These are phyloP conservation scores for Acanthurus leucopareius DNA, from an alignment of 2,797 vertebrate genomes.

Conservation along the genomic window DNA sequence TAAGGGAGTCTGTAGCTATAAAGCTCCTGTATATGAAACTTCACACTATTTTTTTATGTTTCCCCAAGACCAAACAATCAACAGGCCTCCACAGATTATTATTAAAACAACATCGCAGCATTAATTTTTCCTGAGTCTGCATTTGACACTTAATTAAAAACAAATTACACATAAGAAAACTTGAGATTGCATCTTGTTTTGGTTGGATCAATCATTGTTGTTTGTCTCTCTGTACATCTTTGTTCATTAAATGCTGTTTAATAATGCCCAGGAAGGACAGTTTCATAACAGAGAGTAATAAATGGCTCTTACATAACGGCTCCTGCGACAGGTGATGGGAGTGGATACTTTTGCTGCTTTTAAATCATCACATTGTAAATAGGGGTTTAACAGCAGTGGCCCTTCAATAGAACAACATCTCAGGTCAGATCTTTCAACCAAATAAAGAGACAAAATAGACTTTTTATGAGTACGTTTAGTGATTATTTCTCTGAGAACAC, in stretches of 20 bases:
- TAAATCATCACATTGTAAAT: conserved; percentile 61
- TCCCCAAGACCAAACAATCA: not conserved
- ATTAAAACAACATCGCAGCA: too few relatives aligned
- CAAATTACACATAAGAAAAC: not conserved
- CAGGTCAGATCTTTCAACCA: not conserved
- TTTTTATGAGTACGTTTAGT: conserved; percentile 10
- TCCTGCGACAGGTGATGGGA: conserved; percentile 58
- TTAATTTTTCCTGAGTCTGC: not conserved
- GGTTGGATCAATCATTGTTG: not conserved
- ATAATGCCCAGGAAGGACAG: conserved; percentile 8
- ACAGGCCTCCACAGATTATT: not conserved
- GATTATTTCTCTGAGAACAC: not conserved
- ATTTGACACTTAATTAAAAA: not conserved
- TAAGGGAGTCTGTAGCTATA: not conserved
- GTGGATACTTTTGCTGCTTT: conserved; percentile 11
- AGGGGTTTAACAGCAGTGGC: conserved; percentile 47
- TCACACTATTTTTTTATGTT: not conserved
- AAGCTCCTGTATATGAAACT: not conserved
- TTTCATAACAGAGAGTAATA: conserved; percentile 32
- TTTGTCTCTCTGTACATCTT: not conserved
- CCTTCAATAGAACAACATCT: conserved; percentile 32
- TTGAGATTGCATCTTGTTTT: not conserved
- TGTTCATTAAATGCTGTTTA: not conserved
- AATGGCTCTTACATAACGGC: conserved; percentile 39
- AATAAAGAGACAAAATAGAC: not conserved